Evolutionary conservation across 1,140 invertebrate genomes (phyloP).

Genomic region (Apolygus lucorum): DNA sequence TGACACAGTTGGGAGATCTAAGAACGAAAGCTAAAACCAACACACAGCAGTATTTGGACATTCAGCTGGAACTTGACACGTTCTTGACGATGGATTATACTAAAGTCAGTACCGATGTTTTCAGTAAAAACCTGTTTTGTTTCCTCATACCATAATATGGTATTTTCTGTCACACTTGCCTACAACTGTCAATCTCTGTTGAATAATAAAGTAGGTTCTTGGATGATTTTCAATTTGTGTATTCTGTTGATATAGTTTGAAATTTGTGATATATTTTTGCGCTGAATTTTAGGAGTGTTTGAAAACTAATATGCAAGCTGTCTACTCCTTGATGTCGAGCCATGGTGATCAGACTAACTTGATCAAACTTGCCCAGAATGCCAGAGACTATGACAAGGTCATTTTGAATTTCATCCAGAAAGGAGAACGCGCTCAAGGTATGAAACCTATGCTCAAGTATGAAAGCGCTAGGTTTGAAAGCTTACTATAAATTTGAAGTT

Average conservation of each 20-base stretch:
- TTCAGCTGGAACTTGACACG: slow-evolving; percentile 74
- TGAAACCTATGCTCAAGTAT: too few species aligned
- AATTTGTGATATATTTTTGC: too few species aligned
- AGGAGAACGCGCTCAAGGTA: slow-evolving; percentile 36
- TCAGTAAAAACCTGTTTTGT: too few species aligned
- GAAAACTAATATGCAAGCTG: slow-evolving; percentile 63
- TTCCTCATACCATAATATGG: too few species aligned
- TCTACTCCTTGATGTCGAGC: slow-evolving; percentile 83
- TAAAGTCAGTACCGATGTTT: slow-evolving; percentile 50
- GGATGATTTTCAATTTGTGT: too few species aligned
- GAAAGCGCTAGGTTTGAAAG: too few species aligned
- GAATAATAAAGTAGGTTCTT: too few species aligned
- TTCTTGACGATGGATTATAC: slow-evolving; percentile 50
- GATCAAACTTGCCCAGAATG: slow-evolving; percentile 72
- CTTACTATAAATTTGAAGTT: too few species aligned
- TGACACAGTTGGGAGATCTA: slow-evolving; percentile 72
- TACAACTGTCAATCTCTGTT: too few species aligned
- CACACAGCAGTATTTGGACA: slow-evolving; percentile 47
- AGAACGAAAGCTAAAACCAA: slow-evolving; percentile 50
- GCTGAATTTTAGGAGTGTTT: slow-evolving; percentile 58
- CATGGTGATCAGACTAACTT: slow-evolving; percentile 88
- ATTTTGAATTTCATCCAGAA: slow-evolving; percentile 80
- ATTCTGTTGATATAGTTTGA: too few species aligned
- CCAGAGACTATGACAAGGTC: slow-evolving; percentile 85
- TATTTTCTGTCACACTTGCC: too few species aligned